Evolutionary conservation across 2,888 invertebrate genomes (phyloP).

Genomic region (Diarsia mendica): DNA sequence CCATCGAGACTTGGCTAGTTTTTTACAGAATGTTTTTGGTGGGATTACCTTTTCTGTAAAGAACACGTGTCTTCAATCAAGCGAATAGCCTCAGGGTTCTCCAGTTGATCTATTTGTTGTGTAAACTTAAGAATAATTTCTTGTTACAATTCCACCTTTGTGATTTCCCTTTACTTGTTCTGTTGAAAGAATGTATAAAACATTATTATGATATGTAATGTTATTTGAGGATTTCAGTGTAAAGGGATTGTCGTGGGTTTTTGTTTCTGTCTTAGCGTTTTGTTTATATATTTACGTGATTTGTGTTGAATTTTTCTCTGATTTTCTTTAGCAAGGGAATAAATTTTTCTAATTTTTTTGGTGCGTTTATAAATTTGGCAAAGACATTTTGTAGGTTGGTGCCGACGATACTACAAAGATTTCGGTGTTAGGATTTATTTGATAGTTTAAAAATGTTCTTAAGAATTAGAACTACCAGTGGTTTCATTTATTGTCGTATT

Average conservation of each 20-base stretch:
- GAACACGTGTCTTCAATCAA: neutral
- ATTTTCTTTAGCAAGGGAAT: neutral
- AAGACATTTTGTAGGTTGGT: no score
- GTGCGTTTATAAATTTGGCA: no score
- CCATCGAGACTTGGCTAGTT: no score
- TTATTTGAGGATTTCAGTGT: constrained; percentile 31
- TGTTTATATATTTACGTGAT: constrained; percentile 16
- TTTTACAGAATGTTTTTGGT: no score
- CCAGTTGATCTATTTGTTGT: constrained; percentile 11
- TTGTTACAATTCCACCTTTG: constrained; percentile 20
- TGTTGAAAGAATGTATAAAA: constrained; percentile 34
- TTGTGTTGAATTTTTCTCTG: constrained; percentile 1
- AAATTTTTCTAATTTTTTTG: no score
- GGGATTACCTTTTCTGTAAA: neutral
- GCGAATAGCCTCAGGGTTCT: neutral
- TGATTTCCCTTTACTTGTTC: constrained; percentile 17
- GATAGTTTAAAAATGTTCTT: no score
- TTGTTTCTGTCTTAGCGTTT: neutral
- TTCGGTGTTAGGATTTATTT: no score
- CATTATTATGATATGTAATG: constrained; percentile 45
- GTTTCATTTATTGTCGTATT: no score
- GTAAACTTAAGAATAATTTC: constrained; percentile 25
- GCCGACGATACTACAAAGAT: no score
- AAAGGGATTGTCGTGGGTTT: constrained; percentile 20
- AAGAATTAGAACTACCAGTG: no score